Evolutionary conservation across 2,113 vertebrate genomes (phyloP).

Genomic region (Anhinga anhinga): DNA sequence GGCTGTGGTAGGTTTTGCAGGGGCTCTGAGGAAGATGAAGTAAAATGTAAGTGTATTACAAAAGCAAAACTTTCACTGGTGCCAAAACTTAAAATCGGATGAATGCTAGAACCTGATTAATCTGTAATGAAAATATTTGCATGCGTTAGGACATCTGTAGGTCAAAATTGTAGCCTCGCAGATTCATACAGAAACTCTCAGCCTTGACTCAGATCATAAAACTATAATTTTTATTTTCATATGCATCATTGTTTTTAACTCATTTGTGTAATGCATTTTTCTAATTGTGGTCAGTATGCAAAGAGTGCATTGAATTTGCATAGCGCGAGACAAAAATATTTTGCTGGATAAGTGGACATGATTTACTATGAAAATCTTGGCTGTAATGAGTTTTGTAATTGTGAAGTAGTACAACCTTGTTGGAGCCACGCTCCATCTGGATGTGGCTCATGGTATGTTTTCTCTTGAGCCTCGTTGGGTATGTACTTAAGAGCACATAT

Average conservation of each 20-base stretch:
- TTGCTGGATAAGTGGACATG: not conserved
- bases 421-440: not conserved
- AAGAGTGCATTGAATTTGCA: not conserved
- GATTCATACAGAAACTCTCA: not conserved
- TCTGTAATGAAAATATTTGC: not conserved
- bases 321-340: not conserved
- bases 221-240: not conserved
- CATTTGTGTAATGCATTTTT: not conserved
- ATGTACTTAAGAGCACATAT: not conserved
- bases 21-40: not conserved
- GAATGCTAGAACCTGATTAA: not conserved
- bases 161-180: not conserved
- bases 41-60: not conserved
- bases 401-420: not conserved
- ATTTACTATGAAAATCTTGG: not conserved
- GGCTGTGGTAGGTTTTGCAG: not conserved
- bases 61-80: not conserved
- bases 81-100: not conserved
- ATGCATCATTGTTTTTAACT: not conserved
- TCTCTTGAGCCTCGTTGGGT: not conserved
- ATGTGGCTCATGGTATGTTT: not conserved
- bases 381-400: not conserved
- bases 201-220: not conserved
- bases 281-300: not conserved
- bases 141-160: not conserved